Percentiles rank a stretch among this genome's conserved stretches.
phyloP scores from a whole-genome alignment of 92 coral and sea anemone species.

The Zoanthus gigantus region DNA sequence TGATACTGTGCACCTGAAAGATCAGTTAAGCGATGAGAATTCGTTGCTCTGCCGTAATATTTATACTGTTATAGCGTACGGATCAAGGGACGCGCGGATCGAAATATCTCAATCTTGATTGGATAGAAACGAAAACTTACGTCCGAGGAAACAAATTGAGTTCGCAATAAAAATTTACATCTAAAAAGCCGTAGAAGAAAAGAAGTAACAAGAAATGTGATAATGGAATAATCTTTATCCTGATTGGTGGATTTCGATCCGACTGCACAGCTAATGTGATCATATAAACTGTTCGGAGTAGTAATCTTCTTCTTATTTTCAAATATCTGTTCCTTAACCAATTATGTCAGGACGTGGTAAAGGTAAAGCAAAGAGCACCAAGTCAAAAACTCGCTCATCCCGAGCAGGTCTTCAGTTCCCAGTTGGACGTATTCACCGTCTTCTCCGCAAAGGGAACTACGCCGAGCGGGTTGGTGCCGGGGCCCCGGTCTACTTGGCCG shows the following conservation, averaged over 20 bases:
- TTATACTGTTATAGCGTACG: neutral
- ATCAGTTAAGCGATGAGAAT: neutral
- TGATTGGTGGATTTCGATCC: constrained; percentile 22
- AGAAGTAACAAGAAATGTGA: too few species aligned
- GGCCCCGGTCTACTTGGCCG: neutral
- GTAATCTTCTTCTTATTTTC: neutral
- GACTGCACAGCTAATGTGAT: neutral
- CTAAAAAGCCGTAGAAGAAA: neutral
- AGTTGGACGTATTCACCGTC: too few species aligned
- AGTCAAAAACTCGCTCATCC: constrained; percentile 21
- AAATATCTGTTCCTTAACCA: neutral
- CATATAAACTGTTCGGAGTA: neutral
- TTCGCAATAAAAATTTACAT: neutral
- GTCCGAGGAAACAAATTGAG: neutral
- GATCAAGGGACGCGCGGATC: neutral
- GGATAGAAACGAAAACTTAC: neutral
- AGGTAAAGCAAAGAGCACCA: constrained; percentile 22
- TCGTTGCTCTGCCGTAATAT: neutral
- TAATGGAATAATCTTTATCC: neutral
- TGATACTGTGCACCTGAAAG: neutral
- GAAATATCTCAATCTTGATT: neutral
- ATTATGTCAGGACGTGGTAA: constrained; percentile 29
- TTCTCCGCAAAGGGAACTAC: neutral
- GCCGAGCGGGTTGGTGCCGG: neutral
- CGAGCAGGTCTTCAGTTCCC: constrained; percentile 27